Evolutionary conservation across 2,888 invertebrate species (phyloP).

Genomic region (Druceiella hillmani): DNA sequence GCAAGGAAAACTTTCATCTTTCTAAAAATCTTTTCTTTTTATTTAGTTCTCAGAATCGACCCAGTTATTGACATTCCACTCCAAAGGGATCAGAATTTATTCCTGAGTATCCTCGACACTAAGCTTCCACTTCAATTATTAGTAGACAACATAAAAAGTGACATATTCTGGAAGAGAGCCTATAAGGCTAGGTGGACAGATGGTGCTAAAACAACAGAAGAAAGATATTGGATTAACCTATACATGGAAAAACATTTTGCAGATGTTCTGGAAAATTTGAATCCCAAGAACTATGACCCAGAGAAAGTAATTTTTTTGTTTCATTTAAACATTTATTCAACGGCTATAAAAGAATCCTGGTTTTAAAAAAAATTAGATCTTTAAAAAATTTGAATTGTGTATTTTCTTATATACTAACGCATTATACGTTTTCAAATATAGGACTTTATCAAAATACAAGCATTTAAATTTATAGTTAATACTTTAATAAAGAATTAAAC

Average conservation of each 20-base stretch:
- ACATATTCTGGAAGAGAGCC: constrained; percentile 47
- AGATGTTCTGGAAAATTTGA: constrained; percentile 44
- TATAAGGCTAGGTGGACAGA: constrained; percentile 38
- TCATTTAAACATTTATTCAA: constrained; percentile 2
- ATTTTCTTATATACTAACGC: too few species aligned
- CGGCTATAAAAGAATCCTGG: background rate
- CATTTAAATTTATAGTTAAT: too few species aligned
- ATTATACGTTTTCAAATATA: too few species aligned
- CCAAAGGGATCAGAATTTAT: constrained; percentile 40
- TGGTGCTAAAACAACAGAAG: constrained; percentile 29
- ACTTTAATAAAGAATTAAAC: too few species aligned
- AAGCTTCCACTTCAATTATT: constrained; percentile 39
- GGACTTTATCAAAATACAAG: too few species aligned
- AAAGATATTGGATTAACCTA: constrained; percentile 41
- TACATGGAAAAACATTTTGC: constrained; percentile 45
- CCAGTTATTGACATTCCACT: constrained; percentile 21
- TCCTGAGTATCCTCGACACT: constrained; percentile 39
- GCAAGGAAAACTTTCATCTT: too few species aligned
- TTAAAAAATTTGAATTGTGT: background rate
- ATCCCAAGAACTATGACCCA: constrained; percentile 45
- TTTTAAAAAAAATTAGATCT: background rate
- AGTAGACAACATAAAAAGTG: constrained; percentile 43
- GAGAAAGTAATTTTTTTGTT: constrained; percentile 34
- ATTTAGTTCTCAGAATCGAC: too few species aligned
- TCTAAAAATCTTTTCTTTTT: background rate